Conservation (phyloP, 92 coral and sea anemone species). For the Parazoanthus swiftii region DNA sequence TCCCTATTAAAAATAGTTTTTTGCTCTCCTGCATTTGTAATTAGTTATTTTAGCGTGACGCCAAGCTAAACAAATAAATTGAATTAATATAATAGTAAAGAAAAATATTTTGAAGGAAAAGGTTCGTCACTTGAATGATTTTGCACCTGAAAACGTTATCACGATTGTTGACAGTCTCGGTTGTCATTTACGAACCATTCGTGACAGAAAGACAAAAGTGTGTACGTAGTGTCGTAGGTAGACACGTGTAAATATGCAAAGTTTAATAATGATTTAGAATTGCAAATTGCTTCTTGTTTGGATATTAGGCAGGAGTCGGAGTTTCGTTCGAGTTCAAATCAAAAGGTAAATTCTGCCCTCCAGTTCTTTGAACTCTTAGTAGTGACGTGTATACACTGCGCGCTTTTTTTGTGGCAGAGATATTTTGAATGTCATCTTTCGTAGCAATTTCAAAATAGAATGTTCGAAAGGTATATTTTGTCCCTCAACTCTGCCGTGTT, state of each 20-base stretch:
- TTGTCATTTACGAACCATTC: not conserved
- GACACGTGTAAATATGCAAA: constrained; percentile 3
- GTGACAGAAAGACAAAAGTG: not conserved
- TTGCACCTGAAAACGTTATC: not conserved
- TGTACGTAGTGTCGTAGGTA: not conserved
- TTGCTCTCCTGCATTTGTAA: too few species aligned
- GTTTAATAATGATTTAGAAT: not conserved
- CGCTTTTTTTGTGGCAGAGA: not conserved
- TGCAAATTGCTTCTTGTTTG: not conserved
- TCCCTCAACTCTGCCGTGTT: not conserved
- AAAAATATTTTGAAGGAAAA: too few species aligned
- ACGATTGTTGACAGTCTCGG: not conserved
- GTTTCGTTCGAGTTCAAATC: not conserved
- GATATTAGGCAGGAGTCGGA: not conserved
- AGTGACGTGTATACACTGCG: not conserved
- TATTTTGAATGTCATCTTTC: not conserved
- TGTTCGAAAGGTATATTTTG: not conserved
- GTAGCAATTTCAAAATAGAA: not conserved
- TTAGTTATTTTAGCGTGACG: too few species aligned
- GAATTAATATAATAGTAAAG: too few species aligned
- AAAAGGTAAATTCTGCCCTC: not conserved
- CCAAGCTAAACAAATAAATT: too few species aligned
- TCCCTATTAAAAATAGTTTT: too few species aligned
- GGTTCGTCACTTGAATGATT: too few species aligned
- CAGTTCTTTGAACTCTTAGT: not conserved